Evolutionary conservation across 23 tunicate genomes (phyloP), one percentile per base, ranked within the genome.

Genomic region (Ciona savignyi): DNA sequence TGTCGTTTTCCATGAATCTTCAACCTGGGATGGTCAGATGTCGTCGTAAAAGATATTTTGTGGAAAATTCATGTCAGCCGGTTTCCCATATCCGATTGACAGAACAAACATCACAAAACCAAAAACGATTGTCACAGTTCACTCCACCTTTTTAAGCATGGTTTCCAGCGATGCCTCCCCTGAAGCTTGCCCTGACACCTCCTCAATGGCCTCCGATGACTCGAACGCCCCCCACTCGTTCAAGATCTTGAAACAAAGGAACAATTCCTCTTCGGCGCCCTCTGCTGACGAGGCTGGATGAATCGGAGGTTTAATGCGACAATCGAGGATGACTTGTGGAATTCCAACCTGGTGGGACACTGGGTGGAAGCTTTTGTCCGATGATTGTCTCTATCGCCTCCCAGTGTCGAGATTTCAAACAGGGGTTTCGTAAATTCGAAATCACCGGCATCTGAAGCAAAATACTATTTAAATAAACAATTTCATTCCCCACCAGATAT

Each of bases 141-240:
- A 30, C 49, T 64, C 29, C 74, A 89, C 96, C 78, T 89, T 89
- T 67, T 86, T 88, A 3, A 95, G 80, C 99, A 95, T 95, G 27
- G 90, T 84, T 80, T 88, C 99, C 11, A 95, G 81, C n/a, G 99
- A 85, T 1, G 96, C 96, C 60, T 95, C 99, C n/a, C 99, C 99
- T 1, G 96, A 88, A 0, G 96, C 99, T 67, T 88, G 96, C 20
- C 99, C 99, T 20, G 99, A 95, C 6, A 88, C 92, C 35, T 95
- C 99, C 65, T 95, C 99, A 68, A 95, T 88, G 20, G 81, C 89
- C 66, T 95, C 99, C 33, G 87, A 62, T 49, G 78, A 70, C 35
- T 95, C 96, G 62, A 95, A 95, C 23, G 82, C 86, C 51, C 89
- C 88, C 99, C 96, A 95, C 60, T 88, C 96, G 80, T 84, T 85